Base-by-base conservation (phyloP, 2,113 vertebrate genomes). In the Neogale vison region DNA sequence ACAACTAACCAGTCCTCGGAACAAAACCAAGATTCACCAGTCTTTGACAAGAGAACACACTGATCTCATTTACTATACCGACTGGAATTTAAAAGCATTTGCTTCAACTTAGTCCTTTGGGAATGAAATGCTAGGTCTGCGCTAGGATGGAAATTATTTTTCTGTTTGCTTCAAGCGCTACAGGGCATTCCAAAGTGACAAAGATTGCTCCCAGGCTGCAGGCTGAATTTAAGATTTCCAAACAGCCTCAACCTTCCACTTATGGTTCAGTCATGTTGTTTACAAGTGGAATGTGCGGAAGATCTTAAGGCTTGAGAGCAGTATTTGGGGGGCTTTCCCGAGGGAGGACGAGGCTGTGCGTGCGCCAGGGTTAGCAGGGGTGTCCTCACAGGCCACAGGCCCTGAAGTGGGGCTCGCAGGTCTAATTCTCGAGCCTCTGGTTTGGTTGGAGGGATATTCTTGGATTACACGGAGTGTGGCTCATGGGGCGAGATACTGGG, bases 61-160 rank as follows among this genome's bases (percentile, higher is more conserved):
- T 59, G 29, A n/a, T 39, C 42, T 76, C 45, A 39, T 20, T 59
- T 76, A 81, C 89, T 15, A 34, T 0, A 57, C 20, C 3, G 45
- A 81, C 61, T 45, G 36, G 31, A 96, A 85, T 69, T 55, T 36
- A 50, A 76, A 90, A 93, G 39, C n/a, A 93, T 71, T 93, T 85
- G 9, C 39, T 81, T 92, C 52, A 12, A 34, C 26, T 79, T 81
- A 76, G 3, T 50, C 39, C n/a, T 87, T 39, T 74, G 31, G 34
- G 47, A 36, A 79, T 69, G 20, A 87, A 92, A 87, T 31, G 77
- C 29, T 79, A 96, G 7, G 10, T 23, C 83, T 86, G 59, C 11
- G 50, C 23, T 24, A 67, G 71, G 9, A 24, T 89, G 26, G 20
- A 61, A 63, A 80, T 67, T 79, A 50, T 93, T 89, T 88, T 88